A percentile compares a stretch with the other conserved stretches of the same genome.
Evolutionary conservation across 1,140 invertebrate genomes (phyloP).

Genomic region (Hesperophylax magnus): DNA sequence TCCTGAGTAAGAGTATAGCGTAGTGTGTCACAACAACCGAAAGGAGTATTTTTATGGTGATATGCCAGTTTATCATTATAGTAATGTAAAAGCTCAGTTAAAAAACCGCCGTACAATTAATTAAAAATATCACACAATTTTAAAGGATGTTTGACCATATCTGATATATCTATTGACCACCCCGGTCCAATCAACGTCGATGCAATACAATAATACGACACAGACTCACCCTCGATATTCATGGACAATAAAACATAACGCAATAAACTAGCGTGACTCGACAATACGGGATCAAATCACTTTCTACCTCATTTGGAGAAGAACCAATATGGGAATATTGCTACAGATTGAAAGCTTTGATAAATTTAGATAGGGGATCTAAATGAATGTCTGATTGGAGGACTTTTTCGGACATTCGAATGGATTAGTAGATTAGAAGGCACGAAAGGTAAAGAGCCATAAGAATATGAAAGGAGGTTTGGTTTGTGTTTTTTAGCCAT

Average conservation of each 20-base stretch:
- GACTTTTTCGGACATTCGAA: not conserved
- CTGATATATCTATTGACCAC: slow-evolving; percentile 3
- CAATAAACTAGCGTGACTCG: not conserved
- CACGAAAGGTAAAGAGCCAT: no score
- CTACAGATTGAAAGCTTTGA: not conserved
- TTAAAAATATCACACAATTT: no score
- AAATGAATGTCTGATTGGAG: not conserved
- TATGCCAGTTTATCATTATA: no score
- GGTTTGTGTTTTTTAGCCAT: no score
- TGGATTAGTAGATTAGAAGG: not conserved
- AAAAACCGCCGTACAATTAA: no score
- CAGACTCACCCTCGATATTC: not conserved
- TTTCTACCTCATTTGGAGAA: slow-evolving; percentile 14
- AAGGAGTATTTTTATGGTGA: no score
- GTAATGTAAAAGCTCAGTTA: no score
- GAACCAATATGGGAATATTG: slow-evolving; percentile 9
- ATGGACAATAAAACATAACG: slow-evolving; percentile 6
- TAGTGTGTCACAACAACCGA: no score
- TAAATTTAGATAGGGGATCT: slow-evolving; percentile 4
- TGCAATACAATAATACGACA: slow-evolving; percentile 21
- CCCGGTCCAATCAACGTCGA: not conserved
- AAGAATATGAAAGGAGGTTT: no score
- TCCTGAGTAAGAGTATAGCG: no score
- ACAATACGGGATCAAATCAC: not conserved
- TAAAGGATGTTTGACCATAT: not conserved